Conservation (phyloP, 2,888 invertebrate species). For the Scaptomyza tumidula region DNA sequence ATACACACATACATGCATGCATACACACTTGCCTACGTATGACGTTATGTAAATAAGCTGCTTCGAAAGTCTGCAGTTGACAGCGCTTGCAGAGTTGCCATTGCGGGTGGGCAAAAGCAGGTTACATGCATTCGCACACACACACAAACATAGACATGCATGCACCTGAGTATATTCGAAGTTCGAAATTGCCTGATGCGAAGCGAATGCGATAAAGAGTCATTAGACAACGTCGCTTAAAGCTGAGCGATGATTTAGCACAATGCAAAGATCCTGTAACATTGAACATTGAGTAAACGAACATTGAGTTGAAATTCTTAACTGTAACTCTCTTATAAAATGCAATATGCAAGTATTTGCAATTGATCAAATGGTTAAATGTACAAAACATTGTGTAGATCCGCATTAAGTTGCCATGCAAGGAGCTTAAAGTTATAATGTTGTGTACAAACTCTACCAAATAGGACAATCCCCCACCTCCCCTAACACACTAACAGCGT, state of each 20-base stretch:
- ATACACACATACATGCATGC: constrained; percentile 5
- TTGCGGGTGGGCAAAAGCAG: constrained; percentile 8
- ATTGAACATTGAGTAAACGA: too few species aligned
- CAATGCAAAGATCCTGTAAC: constrained; percentile 3
- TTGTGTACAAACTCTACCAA: constrained; percentile 15
- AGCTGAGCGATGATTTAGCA: background rate
- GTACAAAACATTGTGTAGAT: background rate
- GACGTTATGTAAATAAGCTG: constrained; percentile 8
- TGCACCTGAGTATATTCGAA: background rate
- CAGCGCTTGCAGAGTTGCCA: constrained; percentile 3
- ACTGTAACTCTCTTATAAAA: background rate
- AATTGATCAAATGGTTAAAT: constrained; percentile 1
- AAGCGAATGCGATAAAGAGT: constrained; percentile 12
- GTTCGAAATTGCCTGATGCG: background rate
- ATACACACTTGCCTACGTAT: constrained; percentile 1
- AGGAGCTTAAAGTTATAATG: background rate
- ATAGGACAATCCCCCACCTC: constrained; percentile 28
- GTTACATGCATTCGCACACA: constrained; percentile 3
- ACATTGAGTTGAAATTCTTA: too few species aligned
- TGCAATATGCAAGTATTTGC: background rate
- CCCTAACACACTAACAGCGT: constrained; percentile 1
- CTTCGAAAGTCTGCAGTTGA: constrained; percentile 29
- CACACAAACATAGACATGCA: background rate
- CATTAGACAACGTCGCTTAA: constrained; percentile 1
- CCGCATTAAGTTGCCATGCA: background rate